A percentile compares a stretch with the other conserved stretches of the same genome.
Evolutionary conservation across 2,113 vertebrate species (phyloP).

Genomic region (Chinchilla lanigera): DNA sequence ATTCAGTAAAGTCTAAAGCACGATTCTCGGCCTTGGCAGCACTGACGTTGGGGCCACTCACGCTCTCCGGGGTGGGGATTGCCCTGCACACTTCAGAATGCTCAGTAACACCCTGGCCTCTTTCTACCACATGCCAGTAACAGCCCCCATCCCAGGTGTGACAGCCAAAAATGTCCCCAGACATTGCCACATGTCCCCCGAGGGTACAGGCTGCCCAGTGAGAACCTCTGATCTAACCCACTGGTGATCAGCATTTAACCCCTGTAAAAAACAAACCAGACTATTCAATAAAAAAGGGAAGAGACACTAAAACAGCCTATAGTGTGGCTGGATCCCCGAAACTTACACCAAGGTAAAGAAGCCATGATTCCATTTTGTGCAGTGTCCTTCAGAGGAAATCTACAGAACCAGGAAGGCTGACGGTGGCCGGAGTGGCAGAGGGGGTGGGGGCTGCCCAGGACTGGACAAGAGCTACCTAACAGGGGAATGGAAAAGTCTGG

Average conservation of each 20-base stretch:
- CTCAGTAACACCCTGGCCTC: not conserved
- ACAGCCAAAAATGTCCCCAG: not conserved
- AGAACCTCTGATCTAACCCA: not conserved
- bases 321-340: not conserved
- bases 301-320: not conserved
- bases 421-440: not conserved
- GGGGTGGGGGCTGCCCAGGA: no score
- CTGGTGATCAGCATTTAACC: not conserved
- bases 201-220: not conserved
- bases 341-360: not conserved
- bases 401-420: fast-evolving
- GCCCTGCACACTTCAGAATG: not conserved
- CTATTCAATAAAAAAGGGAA: not conserved
- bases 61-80: not conserved
- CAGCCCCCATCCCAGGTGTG: not conserved
- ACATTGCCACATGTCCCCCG: not conserved
- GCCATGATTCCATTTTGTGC: not conserved
- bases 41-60: not conserved
- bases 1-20: not conserved
- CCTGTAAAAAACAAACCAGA: not conserved
- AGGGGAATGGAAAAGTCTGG: not conserved
- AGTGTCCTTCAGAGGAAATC: not conserved
- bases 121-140: not conserved
- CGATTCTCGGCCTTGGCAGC: not conserved
- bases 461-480: no score